These are phyloP conservation scores for Myotis brandtii DNA, from an alignment of 2,113 vertebrate species.

Conservation along the genomic window DNA sequence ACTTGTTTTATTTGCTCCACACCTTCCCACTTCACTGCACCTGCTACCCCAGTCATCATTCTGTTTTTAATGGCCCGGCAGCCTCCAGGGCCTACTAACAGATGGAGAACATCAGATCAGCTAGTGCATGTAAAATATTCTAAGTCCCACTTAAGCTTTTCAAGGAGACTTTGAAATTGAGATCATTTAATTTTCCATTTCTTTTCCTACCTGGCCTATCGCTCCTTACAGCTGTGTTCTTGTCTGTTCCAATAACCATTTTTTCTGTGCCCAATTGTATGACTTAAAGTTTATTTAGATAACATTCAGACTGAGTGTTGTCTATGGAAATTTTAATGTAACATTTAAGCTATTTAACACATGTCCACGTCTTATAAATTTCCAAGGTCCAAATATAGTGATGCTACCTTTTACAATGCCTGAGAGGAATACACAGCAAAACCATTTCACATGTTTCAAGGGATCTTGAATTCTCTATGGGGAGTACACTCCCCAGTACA, in stretches of 20 bases:
- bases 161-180: constrained; percentile 42
- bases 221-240: background rate
- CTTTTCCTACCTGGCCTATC: background rate
- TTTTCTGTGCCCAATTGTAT: background rate
- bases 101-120: constrained; percentile 73
- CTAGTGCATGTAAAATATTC: background rate
- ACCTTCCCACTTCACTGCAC: constrained; percentile 74
- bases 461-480: background rate
- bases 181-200: constrained; percentile 31
- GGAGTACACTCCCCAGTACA: background rate
- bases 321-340: background rate
- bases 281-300: background rate
- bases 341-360: constrained; percentile 36
- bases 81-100: constrained; percentile 63
- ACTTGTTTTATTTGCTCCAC: constrained; percentile 75
- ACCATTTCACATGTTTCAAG: background rate
- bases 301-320: background rate
- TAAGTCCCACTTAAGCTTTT: constrained; percentile 41
- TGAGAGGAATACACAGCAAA: background rate
- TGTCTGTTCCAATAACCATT: background rate
- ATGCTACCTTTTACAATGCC: background rate
- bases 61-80: constrained; percentile 64
- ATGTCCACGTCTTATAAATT: background rate
- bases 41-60: constrained; percentile 71
- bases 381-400: background rate